Evolutionary conservation across 2,888 invertebrate species (phyloP).

Genomic region (Cremastobaeus sp.): DNA sequence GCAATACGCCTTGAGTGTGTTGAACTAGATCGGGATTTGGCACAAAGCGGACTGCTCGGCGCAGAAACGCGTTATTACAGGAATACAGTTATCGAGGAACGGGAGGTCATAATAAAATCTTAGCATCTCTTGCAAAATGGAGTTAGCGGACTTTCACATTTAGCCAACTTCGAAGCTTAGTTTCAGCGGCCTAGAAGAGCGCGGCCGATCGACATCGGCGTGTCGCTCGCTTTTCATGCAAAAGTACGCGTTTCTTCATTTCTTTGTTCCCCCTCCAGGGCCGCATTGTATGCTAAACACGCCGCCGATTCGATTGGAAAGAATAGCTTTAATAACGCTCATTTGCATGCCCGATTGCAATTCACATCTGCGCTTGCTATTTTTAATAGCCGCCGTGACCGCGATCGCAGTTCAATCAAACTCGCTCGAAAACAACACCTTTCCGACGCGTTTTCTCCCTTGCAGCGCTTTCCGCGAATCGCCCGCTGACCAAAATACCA

Average conservation of each 20-base stretch:
- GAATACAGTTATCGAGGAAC: slow-evolving; percentile 53
- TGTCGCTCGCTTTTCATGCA: slow-evolving; percentile 41
- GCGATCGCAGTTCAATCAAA: too few relatives aligned
- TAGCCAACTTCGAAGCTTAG: slow-evolving; percentile 56
- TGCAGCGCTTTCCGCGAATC: too few relatives aligned
- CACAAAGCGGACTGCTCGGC: slow-evolving; percentile 48
- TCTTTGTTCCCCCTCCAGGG: too few relatives aligned
- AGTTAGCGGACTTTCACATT: slow-evolving; percentile 57
- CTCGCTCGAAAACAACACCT: neutral
- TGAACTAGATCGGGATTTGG: slow-evolving; percentile 57
- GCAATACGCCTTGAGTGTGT: slow-evolving; percentile 44
- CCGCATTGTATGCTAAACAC: slow-evolving; percentile 47
- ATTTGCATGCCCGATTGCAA: slow-evolving; percentile 43
- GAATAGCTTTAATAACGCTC: slow-evolving; percentile 30
- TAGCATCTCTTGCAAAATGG: slow-evolving; percentile 50
- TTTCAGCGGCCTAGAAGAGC: slow-evolving; percentile 40
- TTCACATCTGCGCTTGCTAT: slow-evolving; percentile 31
- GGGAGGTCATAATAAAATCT: slow-evolving; percentile 59
- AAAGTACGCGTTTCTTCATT: neutral
- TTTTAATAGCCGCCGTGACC: too few relatives aligned
- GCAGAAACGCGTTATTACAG: slow-evolving; percentile 55
- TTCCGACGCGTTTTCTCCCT: neutral
- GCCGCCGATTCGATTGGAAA: slow-evolving; percentile 12
- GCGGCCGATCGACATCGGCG: slow-evolving; percentile 47
- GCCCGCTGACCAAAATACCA: slow-evolving; percentile 11